Percentiles rank a stretch among this genome's conserved stretches.
Evolutionary conservation across 53 echinoderm and acorn worm species (phyloP).

Genomic region (Glandiceps talaboti): DNA sequence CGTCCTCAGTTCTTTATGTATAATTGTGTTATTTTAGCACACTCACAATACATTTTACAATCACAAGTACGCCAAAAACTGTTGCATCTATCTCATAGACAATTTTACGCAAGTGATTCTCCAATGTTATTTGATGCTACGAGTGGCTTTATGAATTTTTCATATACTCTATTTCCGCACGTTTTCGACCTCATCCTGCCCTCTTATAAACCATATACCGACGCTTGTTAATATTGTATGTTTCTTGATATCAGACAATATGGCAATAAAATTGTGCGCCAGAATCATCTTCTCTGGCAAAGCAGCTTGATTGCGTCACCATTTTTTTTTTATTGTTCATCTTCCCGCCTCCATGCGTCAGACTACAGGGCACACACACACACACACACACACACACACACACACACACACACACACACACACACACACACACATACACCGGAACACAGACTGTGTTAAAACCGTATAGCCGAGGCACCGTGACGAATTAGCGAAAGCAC

Average conservation of each 20-base stretch:
- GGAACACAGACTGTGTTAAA: background rate
- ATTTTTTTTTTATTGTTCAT: too few species aligned
- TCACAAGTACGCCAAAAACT: too few species aligned
- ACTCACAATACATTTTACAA: too few species aligned
- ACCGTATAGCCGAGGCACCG: background rate
- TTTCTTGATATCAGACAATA: background rate
- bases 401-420: too few species aligned
- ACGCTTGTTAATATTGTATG: background rate
- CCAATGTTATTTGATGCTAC: background rate
- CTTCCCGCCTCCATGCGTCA: too few species aligned
- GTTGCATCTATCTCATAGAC: background rate
- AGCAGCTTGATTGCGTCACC: background rate
- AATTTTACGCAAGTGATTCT: background rate
- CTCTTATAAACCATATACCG: background rate
- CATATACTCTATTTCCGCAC: background rate
- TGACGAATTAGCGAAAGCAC: background rate
- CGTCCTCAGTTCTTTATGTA: too few species aligned
- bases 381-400: too few species aligned
- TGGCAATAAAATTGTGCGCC: background rate
- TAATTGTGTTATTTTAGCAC: too few species aligned
- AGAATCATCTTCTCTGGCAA: background rate
- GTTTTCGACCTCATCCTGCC: background rate
- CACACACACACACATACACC: too few species aligned
- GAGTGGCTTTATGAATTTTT: background rate
- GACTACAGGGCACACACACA: too few species aligned